These are phyloP conservation scores for Ictalurus furcatus DNA, from an alignment of 2,113 vertebrate genomes.

Conservation along the genomic window DNA sequence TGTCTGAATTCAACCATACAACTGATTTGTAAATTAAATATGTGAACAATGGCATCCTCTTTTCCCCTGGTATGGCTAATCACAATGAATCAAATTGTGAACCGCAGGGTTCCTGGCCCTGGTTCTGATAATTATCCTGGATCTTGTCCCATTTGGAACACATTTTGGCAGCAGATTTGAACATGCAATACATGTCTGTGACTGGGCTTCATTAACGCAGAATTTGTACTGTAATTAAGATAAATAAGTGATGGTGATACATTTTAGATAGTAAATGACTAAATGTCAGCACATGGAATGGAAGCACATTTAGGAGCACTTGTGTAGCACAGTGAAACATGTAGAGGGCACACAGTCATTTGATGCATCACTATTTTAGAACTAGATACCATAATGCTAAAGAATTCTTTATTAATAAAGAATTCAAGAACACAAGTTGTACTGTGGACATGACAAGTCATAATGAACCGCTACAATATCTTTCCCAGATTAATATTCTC, in stretches of 20 bases:
- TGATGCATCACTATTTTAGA: not conserved
- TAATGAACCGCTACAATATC: not conserved
- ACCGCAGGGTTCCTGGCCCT: constrained; percentile 18
- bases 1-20: not conserved
- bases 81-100: constrained; percentile 39
- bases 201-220: constrained; percentile 29
- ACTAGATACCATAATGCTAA: not conserved
- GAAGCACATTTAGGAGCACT: not conserved
- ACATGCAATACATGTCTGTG: constrained; percentile 33
- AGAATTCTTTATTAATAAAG: not conserved
- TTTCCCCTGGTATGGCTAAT: constrained; percentile 9
- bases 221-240: constrained; percentile 36
- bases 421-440: not conserved
- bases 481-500: not conserved
- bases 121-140: constrained; percentile 27
- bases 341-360: not conserved
- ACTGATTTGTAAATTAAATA: constrained; percentile 25
- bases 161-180: constrained; percentile 29
- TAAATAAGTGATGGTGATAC: constrained; percentile 35
- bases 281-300: too few species aligned
- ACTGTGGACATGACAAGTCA: not conserved
- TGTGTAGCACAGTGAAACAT: not conserved
- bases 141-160: constrained; percentile 30
- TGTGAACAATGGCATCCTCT: constrained; percentile 10
- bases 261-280: constrained; percentile 27